Percentiles rank a stretch among this genome's conserved stretches.
Conservation (phyloP, 2,113 vertebrate species). For the Casuarius casuarius region DNA sequence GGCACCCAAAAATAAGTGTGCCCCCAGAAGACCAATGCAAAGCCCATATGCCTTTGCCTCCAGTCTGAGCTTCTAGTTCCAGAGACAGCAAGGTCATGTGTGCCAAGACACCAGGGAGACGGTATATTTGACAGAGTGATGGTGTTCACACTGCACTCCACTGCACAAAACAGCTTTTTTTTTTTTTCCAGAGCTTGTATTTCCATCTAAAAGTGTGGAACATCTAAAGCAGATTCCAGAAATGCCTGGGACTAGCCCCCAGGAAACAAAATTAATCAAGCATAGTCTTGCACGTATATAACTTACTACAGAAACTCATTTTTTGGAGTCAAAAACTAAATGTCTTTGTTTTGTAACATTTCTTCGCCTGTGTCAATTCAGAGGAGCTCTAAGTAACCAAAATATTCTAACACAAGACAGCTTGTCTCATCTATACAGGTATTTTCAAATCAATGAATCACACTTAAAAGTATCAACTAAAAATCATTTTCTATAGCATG, state of each 20-base stretch:
- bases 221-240: not conserved
- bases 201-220: not conserved
- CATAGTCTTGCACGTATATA: not conserved
- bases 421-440: not conserved
- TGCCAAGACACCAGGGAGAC: not conserved
- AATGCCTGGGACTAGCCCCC: not conserved
- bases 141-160: not conserved
- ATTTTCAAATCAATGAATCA: not conserved
- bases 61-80: not conserved
- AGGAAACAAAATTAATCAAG: not conserved
- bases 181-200: not conserved
- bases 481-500: not conserved
- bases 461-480: not conserved
- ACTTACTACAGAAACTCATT: not conserved
- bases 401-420: not conserved
- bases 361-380: not conserved
- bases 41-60: not conserved
- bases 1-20: not conserved
- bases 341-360: not conserved
- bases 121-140: not conserved
- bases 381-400: not conserved
- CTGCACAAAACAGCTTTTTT: not conserved
- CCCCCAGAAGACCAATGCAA: rapidly evolving
- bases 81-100: not conserved
- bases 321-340: not conserved